A percentile compares a stretch with the other conserved stretches of the same genome.
These are phyloP conservation scores for Epistrophe eligans DNA, from an alignment of 2,888 invertebrate genomes.

Conservation along the genomic window DNA sequence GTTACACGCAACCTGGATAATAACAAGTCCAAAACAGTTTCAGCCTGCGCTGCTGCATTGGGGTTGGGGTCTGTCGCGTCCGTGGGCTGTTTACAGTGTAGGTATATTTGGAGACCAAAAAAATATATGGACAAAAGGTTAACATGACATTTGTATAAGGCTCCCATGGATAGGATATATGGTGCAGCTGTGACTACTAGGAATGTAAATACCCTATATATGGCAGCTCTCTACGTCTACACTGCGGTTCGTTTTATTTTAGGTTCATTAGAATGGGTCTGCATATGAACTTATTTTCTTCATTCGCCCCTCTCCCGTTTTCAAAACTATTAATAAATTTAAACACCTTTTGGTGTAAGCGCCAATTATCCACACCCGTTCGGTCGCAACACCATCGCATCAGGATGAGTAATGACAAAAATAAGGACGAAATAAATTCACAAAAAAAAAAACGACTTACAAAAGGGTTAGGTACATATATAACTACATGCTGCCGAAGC, in stretches of 20 bases:
- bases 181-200: constrained; percentile 67
- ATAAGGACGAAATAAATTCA: constrained; percentile 35
- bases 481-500: neutral
- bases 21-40: constrained; percentile 45
- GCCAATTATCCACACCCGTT: constrained; percentile 74
- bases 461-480: constrained; percentile 45
- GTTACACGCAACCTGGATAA: constrained; percentile 54
- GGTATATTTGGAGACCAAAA: constrained; percentile 31
- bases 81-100: neutral
- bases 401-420: constrained; percentile 71
- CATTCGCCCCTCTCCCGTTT: neutral
- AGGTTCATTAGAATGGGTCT: constrained; percentile 38
- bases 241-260: constrained; percentile 66
- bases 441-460: constrained; percentile 16
- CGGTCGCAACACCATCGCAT: constrained; percentile 32
- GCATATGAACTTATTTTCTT: neutral
- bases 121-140: constrained; percentile 37
- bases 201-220: constrained; percentile 68
- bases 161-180: constrained; percentile 17
- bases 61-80: neutral
- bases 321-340: constrained; percentile 62
- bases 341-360: constrained; percentile 72
- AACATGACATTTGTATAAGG: constrained; percentile 50
- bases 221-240: constrained; percentile 20
- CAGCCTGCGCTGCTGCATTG: neutral